Percentiles rank a stretch among this genome's conserved stretches.
phyloP scores from a whole-genome alignment of 2,113 vertebrate genomes.

The Microcebus murinus region DNA sequence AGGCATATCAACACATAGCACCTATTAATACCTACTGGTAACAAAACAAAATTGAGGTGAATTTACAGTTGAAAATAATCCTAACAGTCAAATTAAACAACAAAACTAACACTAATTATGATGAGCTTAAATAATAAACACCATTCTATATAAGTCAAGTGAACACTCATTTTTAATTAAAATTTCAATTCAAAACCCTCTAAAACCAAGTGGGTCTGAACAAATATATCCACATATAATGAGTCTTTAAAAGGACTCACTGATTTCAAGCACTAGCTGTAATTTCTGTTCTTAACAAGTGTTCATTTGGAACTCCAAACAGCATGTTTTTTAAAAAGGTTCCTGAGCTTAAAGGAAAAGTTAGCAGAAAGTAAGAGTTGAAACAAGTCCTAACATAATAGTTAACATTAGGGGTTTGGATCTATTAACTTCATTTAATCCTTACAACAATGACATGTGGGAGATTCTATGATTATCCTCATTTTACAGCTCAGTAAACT shows the following conservation, averaged over 20 bases:
- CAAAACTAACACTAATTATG: conserved; percentile 1
- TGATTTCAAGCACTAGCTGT: conserved; percentile 52
- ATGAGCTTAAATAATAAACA: conserved; percentile 31
- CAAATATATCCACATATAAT: conserved; percentile 41
- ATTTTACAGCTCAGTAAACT: neutral
- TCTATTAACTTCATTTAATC: neutral
- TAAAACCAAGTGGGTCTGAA: conserved; percentile 40
- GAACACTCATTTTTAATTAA: conserved; percentile 59
- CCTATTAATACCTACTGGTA: neutral
- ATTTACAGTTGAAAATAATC: neutral
- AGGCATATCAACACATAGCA: neutral
- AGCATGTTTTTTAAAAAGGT: neutral
- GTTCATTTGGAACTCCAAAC: neutral
- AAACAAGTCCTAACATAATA: neutral
- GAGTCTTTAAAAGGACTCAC: conserved; percentile 53
- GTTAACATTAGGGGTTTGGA: neutral
- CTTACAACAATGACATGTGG: neutral
- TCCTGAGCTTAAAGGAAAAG: neutral
- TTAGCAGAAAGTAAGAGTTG: neutral
- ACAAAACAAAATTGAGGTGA: neutral
- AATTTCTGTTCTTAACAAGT: conserved; percentile 44
- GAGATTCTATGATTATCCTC: neutral
- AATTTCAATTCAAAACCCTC: conserved; percentile 44
- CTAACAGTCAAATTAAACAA: conserved; percentile 6
- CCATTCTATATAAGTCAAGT: neutral